phyloP scores from a whole-genome alignment of 2,797 vertebrate genomes.

The Rhinogobio ventralis region DNA sequence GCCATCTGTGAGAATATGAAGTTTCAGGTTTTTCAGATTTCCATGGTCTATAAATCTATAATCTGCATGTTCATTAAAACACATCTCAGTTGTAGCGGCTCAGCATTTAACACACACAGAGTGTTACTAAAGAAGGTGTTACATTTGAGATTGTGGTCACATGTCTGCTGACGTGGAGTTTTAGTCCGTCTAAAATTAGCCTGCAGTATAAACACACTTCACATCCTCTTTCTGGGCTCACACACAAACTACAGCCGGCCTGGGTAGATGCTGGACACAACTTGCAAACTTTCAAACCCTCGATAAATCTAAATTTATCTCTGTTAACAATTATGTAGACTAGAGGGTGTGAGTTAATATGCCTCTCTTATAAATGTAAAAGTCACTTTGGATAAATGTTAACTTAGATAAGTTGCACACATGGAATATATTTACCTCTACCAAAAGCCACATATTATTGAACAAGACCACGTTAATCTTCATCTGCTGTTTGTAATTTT shows the following conservation, averaged over 20 bases:
- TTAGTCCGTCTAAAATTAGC: constrained; percentile 85
- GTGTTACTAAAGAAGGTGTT: constrained; percentile 17
- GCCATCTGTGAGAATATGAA: background rate
- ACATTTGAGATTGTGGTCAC: constrained; percentile 65
- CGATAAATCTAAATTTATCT: background rate
- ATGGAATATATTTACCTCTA: background rate
- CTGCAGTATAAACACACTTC: constrained; percentile 69
- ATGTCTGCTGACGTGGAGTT: constrained; percentile 70
- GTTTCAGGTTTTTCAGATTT: constrained; percentile 2
- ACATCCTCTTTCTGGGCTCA: constrained; percentile 37
- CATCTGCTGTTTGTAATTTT: background rate
- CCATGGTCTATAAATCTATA: background rate
- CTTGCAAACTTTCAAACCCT: background rate
- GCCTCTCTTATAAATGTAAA: background rate
- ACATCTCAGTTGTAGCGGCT: background rate
- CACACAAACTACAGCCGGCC: background rate
- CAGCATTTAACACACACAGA: constrained; percentile 16
- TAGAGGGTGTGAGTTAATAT: background rate
- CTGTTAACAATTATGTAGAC: background rate
- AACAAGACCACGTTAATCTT: background rate
- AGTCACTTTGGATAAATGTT: background rate
- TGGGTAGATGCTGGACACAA: background rate
- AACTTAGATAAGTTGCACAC: background rate
- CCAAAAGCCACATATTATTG: background rate
- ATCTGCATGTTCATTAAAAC: background rate